A percentile compares a stretch with the other conserved stretches of the same genome.
These are phyloP conservation scores for Metaphire vulgaris DNA, from an alignment of 1,140 invertebrate species.

Conservation along the genomic window DNA sequence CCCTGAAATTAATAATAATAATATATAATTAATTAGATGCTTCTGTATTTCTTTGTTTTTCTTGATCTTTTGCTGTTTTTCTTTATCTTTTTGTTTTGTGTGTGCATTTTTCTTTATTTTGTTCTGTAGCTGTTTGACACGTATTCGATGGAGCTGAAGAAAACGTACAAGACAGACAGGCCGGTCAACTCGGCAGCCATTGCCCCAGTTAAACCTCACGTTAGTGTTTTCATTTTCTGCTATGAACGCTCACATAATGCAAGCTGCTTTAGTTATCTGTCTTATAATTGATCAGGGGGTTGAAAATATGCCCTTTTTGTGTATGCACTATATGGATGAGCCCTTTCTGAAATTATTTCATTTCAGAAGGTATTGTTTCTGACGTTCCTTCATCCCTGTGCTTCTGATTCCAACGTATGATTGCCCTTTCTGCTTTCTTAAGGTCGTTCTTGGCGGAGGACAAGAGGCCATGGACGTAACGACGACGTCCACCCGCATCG, in stretches of 20 bases:
- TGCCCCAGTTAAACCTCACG: conserved; percentile 87
- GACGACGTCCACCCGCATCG: conserved; percentile 85
- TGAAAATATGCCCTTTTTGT: too few relatives aligned
- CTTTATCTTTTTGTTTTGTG: too few relatives aligned
- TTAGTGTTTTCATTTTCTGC: too few relatives aligned
- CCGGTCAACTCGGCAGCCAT: conserved; percentile 94
- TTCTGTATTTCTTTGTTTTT: not conserved
- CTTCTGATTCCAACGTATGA: not conserved
- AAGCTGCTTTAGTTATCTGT: not conserved
- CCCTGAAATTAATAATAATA: too few relatives aligned
- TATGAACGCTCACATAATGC: too few relatives aligned
- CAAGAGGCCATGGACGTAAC: conserved; percentile 99
- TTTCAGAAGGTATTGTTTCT: too few relatives aligned
- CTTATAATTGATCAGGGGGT: not conserved
- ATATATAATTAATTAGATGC: conserved; percentile 4
- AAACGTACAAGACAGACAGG: conserved; percentile 91
- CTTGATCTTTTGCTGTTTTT: too few relatives aligned
- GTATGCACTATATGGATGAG: too few relatives aligned
- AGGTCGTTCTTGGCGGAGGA: conserved; percentile 88
- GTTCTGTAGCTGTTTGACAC: conserved; percentile 70
- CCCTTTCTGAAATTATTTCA: too few relatives aligned
- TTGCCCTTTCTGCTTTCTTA: conserved; percentile 31
- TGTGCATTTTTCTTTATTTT: too few relatives aligned
- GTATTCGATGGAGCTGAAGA: conserved; percentile 72
- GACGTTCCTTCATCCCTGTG: too few relatives aligned